A percentile compares a stretch with the other conserved stretches of the same genome.
phyloP scores from a whole-genome alignment of 1,140 invertebrate species.

The Amphibalanus amphitrite region DNA sequence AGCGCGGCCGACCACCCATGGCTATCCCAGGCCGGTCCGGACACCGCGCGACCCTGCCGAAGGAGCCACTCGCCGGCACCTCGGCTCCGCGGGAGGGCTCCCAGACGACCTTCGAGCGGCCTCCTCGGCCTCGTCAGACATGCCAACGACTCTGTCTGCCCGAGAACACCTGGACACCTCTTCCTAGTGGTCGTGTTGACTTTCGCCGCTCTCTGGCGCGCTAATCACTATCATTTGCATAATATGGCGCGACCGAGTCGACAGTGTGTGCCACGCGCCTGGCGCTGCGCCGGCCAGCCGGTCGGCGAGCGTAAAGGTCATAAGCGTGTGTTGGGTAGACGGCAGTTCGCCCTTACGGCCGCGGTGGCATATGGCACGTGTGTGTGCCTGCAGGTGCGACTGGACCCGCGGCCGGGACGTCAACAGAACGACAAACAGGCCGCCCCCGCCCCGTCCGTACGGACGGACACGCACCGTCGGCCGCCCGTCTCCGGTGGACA shows the following conservation, averaged over 20 bases:
- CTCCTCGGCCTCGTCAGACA: not conserved
- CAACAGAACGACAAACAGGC: not conserved
- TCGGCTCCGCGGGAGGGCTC: no score
- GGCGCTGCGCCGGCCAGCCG: not conserved
- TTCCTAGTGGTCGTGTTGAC: not conserved
- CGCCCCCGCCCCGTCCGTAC: no score
- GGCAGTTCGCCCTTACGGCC: not conserved
- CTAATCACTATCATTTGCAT: slow-evolving; percentile 2
- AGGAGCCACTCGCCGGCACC: no score
- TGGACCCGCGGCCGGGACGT: not conserved
- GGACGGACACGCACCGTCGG: not conserved
- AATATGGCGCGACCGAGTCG: not conserved
- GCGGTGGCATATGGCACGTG: not conserved
- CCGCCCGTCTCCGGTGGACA: no score
- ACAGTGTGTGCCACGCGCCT: no score
- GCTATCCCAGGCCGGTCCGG: no score
- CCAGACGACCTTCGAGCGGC: not conserved
- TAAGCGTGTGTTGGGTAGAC: not conserved
- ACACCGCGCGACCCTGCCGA: no score
- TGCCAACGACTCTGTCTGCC: not conserved
- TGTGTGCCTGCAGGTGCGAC: not conserved
- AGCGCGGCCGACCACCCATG: no score
- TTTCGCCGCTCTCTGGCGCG: not conserved
- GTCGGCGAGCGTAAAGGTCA: not conserved
- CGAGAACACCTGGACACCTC: not conserved